These are phyloP conservation scores for Thecocarcelia acutangulata DNA, from an alignment of 2,888 invertebrate genomes.

Conservation along the genomic window DNA sequence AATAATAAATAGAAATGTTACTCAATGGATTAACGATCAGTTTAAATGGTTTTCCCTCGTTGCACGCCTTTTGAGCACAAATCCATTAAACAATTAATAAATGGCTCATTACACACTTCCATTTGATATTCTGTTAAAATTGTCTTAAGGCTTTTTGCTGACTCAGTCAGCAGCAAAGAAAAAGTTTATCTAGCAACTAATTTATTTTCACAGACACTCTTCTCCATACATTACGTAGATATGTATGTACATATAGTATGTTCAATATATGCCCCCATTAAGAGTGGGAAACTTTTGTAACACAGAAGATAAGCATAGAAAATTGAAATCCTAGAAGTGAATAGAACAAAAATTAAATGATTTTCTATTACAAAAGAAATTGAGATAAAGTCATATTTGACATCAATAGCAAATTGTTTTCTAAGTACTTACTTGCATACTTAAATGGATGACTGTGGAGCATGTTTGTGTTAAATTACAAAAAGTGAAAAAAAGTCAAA, in stretches of 20 bases:
- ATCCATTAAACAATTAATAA: constrained; percentile 24
- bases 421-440: constrained; percentile 2
- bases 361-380: constrained; percentile 51
- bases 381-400: constrained; percentile 64
- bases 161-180: constrained; percentile 9
- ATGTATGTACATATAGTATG: no score
- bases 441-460: not conserved
- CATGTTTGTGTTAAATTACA: not conserved
- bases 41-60: constrained; percentile 9
- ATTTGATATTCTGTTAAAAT: constrained; percentile 22
- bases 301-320: constrained; percentile 14
- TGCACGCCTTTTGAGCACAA: not conserved
- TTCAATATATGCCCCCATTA: constrained; percentile 2
- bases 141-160: constrained; percentile 22
- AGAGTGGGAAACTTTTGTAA: constrained; percentile 19
- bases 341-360: constrained; percentile 26
- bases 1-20: constrained; percentile 22
- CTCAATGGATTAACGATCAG: constrained; percentile 32
- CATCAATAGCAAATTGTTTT: constrained; percentile 64
- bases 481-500: not conserved
- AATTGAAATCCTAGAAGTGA: constrained; percentile 41
- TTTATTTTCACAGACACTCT: constrained; percentile 7
- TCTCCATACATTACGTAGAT: not conserved
- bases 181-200: not conserved
- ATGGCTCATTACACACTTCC: constrained; percentile 42